phyloP scores from a whole-genome alignment of 2,888 invertebrate species.

The Drosophila anomalata region DNA sequence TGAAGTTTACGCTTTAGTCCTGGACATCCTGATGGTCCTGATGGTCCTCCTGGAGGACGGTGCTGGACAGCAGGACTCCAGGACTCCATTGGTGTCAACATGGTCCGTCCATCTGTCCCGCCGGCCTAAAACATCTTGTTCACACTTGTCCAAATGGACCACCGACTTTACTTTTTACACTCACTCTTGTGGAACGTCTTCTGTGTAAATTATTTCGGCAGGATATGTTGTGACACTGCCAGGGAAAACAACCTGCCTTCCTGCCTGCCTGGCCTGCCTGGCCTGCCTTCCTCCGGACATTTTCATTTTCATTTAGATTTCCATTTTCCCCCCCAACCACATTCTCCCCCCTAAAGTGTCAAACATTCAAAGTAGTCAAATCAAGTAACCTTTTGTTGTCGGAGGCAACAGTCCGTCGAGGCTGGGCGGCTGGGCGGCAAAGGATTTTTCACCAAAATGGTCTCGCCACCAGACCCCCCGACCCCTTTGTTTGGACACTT shows the following conservation, averaged over 20 bases:
- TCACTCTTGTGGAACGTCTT: constrained; percentile 16
- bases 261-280: not conserved
- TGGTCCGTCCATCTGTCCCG: constrained; percentile 59
- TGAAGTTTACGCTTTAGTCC: constrained; percentile 60
- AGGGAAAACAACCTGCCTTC: constrained; percentile 75
- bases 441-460: constrained; percentile 2
- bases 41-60: not conserved
- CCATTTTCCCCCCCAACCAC: constrained; percentile 13
- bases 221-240: constrained; percentile 79
- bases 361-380: constrained; percentile 83
- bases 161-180: constrained; percentile 43
- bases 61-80: constrained; percentile 44
- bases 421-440: not conserved
- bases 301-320: constrained; percentile 16
- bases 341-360: constrained; percentile 78
- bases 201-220: constrained; percentile 74
- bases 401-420: constrained; percentile 12
- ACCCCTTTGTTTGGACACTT: constrained; percentile 80
- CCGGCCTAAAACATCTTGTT: constrained; percentile 83
- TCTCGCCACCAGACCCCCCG: constrained; percentile 22
- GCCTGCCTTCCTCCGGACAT: constrained; percentile 54
- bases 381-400: constrained; percentile 82
- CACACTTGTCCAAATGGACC: constrained; percentile 78
- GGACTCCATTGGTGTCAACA: constrained; percentile 78
- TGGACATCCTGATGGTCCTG: constrained; percentile 3